Base-by-base conservation (phyloP, 2,113 vertebrate genomes). In the Oryzias melastigma region DNA sequence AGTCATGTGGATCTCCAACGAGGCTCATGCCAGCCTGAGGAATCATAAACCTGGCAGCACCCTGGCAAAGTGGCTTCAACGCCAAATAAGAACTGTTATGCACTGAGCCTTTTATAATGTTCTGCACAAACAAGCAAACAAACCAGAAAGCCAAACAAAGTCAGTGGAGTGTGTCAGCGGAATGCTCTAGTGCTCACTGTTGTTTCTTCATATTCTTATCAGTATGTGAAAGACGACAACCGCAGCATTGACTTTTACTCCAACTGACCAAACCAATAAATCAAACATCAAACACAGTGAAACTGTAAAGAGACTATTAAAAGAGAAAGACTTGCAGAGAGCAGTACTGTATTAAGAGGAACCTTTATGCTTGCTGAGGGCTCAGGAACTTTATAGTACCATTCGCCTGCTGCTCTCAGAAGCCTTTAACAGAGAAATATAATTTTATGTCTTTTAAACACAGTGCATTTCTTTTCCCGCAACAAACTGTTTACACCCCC, bases 371-470 rank as follows among this genome's bases (percentile, higher is more conserved):
- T 84, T 82, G 61, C 80, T 77, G 90, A 86, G 89, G 89, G 89
- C 89, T 92, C 88, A 88, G 88, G 85, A 89, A 88, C 78, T 86
- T 87, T 86, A 74, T 87, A 80, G 81, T 86, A 82, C 74, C 78
- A 56, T 84, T 71, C 68, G 57, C 84, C 85, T 74, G 75, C 80
- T 72, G 87, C 86, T 83, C 86, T 85, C 62, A 2, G 86, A 87
- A 87, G 85, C 84, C 84, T 88, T 82, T 78, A 80, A 89, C 73
- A 78, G 80, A 81, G 58, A 78, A 85, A 75, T 54, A 45, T 75
- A 68, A 73, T 85, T 64, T 81, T 74, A 51, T 62, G 53, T 52
- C 66, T 58, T 71, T 77, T 64, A 72, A 78, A 73, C 47, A 63
- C 71, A 58, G 44, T 49, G 58, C 73, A 78, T 83, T 49, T 62